Evolutionary conservation across 2,113 vertebrate species (phyloP).

Genomic region (Amphiprion ocellaris): DNA sequence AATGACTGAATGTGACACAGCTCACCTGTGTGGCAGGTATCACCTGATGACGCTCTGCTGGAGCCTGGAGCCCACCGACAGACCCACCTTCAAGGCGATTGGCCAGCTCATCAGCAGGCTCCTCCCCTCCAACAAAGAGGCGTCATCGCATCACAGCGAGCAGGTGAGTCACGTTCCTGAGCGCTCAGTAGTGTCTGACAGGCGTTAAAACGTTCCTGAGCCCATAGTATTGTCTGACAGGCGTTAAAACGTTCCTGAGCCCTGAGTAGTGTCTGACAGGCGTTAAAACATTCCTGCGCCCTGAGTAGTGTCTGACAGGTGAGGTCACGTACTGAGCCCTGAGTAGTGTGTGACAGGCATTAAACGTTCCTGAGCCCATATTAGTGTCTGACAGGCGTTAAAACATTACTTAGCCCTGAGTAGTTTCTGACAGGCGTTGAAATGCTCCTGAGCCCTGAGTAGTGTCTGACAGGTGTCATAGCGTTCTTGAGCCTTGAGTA

Average conservation of each 20-base stretch:
- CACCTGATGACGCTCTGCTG: conserved; percentile 93
- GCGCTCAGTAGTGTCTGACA: background rate
- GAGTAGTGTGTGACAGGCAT: fast-evolving
- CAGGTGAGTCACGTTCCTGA: conserved; percentile 77
- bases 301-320: conserved; percentile 75
- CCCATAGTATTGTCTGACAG: too few relatives aligned
- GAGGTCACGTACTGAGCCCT: conserved; percentile 12
- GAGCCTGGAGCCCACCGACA: conserved; percentile 89
- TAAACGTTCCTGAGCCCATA: too few relatives aligned
- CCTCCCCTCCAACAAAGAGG: conserved; percentile 54
- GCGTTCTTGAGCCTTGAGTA: too few relatives aligned
- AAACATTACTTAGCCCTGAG: too few relatives aligned
- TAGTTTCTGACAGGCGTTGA: too few relatives aligned
- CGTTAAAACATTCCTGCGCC: too few relatives aligned
- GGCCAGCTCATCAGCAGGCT: conserved; percentile 86
- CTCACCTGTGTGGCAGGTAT: conserved; percentile 84
- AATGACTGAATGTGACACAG: background rate
- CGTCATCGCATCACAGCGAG: conserved; percentile 57
- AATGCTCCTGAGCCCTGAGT: background rate
- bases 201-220: background rate
- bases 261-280: conserved; percentile 66
- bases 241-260: too few relatives aligned
- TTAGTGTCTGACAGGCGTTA: too few relatives aligned
- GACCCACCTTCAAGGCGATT: conserved; percentile 92
- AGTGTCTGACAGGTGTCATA: background rate